phyloP scores from a whole-genome alignment of 2,888 invertebrate genomes.

The Bhutanitis thaidina region DNA sequence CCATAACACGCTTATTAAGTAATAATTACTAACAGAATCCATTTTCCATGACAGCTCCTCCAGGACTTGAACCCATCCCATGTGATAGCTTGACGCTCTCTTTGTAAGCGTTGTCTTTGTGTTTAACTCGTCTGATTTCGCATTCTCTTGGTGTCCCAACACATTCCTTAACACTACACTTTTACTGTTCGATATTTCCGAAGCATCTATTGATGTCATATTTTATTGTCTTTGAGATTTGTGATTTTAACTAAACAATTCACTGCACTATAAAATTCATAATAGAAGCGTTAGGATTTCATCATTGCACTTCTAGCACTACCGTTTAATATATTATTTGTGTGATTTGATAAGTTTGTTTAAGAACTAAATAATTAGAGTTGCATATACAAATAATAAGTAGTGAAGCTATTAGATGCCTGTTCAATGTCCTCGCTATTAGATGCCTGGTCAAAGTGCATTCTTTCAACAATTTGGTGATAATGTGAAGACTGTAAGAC shows the following conservation, averaged over 20 bases:
- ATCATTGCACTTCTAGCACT: not conserved
- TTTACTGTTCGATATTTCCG: conserved; percentile 34
- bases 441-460: conserved; percentile 54
- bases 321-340: not conserved
- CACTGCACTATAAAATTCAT: conserved; percentile 4
- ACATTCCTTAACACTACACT: conserved; percentile 31
- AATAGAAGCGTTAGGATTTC: not conserved
- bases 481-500: too few species aligned
- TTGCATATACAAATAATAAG: conserved; percentile 29
- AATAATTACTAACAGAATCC: conserved; percentile 43
- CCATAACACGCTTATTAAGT: too few species aligned
- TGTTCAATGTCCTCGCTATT: conserved; percentile 45
- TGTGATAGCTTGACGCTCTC: conserved; percentile 41
- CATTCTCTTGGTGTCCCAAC: conserved; percentile 15
- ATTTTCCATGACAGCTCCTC: conserved; percentile 58
- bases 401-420: conserved; percentile 36
- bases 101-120: conserved; percentile 10
- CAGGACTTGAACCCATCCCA: conserved; percentile 60
- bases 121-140: conserved; percentile 15
- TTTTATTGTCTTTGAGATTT: conserved; percentile 22
- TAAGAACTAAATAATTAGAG: conserved; percentile 15
- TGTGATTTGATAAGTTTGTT: conserved; percentile 12
- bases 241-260: conserved; percentile 18
- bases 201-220: conserved; percentile 39
- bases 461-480: conserved; percentile 37